Evolutionary conservation across 2,113 vertebrate genomes (phyloP), one percentile per base, ranked within the genome.

Genomic region (Diphyllodes magnificus): DNA sequence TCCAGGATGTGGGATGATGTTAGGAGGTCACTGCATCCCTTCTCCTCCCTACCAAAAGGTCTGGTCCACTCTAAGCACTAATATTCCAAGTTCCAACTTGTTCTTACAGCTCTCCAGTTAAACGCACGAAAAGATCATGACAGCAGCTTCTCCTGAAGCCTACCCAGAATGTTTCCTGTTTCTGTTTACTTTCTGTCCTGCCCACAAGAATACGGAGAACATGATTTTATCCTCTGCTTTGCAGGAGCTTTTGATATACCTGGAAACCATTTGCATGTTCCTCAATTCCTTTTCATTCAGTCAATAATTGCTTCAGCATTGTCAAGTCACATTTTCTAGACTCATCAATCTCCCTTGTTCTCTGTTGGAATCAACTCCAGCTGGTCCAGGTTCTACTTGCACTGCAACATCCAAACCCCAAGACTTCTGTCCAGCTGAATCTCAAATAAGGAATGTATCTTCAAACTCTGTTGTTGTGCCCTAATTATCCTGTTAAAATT

Each of bases 61-160:
- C 40, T 44, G 13, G 6, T 39, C 20, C 7, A 3, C 21, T 61
- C 5, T 1, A 49, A 0, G 0, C 39, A 9, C 21, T 30, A 28
- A 54, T 30, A 50, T 15, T 23, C 44, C 42, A n/a, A 65, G 20
- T 33, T 88, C 50, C 60, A 69, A 59, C 19, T 2, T 20, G 19
- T 56, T 42, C 33, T 45, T 54, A 31, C 22, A 54, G 15, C 25
- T 56, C 54, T n/a, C 6, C 75, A 49, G 7, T 63, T 25, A 69
- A 77, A 73, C 15, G 22, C 7, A 35, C 12, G 25, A 30, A 60
- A 57, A 82, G 10, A 59, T 13, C 35, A 2, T 7, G 30, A 24
- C 7, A 42, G 11, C 57, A 83, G 31, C 16, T 59, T 68, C 72
- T 63, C 27, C 31, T 40, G 3, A 64, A 76, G 11, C 17, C 47